Percentiles rank a stretch among this genome's conserved stretches.
Conservation (phyloP, 2,888 invertebrate genomes). For the Eupithecia subumbrata region DNA sequence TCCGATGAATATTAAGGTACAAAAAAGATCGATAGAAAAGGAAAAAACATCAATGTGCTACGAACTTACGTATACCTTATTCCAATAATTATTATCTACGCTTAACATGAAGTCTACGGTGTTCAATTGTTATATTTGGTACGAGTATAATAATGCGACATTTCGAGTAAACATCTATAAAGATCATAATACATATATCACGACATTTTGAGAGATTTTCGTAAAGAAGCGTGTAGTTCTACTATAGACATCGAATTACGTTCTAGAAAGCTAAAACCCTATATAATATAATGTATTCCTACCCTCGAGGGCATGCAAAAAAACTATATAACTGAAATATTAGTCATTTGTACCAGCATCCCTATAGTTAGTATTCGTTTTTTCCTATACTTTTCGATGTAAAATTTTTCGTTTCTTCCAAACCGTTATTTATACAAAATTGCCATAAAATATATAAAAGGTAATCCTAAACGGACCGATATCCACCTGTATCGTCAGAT, state of each 20-base stretch:
- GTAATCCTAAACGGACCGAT: slow-evolving; percentile 31
- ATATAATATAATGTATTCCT: background rate
- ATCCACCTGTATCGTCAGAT: slow-evolving; percentile 50
- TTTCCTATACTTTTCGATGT: background rate
- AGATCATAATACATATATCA: background rate
- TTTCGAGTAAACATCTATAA: background rate
- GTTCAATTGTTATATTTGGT: slow-evolving; percentile 64
- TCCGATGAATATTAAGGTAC: background rate
- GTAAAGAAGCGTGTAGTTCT: background rate
- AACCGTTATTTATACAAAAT: background rate
- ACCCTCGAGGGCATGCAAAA: background rate
- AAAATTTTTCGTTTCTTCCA: background rate
- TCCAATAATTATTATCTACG: slow-evolving; percentile 25
- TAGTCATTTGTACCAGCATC: slow-evolving; percentile 6
- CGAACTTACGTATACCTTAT: slow-evolving; percentile 20
- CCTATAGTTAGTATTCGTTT: background rate
- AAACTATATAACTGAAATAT: background rate
- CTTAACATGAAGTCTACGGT: slow-evolving; percentile 50
- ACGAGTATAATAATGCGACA: slow-evolving; percentile 46
- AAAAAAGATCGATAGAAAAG: background rate
- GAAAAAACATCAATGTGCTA: slow-evolving; percentile 8
- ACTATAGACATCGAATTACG: background rate
- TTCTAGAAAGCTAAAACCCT: background rate
- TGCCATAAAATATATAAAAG: background rate
- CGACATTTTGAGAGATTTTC: background rate